Base-by-base conservation (phyloP, 2,113 vertebrate species). In the Balaeniceps rex region DNA sequence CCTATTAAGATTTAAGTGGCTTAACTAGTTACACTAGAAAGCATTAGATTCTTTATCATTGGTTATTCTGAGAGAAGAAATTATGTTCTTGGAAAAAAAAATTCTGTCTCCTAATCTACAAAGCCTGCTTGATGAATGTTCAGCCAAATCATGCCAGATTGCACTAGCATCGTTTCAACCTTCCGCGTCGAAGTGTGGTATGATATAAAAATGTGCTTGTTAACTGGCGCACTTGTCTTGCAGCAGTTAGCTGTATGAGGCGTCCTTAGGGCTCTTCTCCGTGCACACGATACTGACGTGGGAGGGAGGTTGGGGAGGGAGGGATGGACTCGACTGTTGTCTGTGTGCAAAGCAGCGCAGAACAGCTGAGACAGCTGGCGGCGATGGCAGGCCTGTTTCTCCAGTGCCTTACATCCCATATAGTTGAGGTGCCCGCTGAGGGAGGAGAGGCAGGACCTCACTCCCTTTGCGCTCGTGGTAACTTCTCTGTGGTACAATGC, bases 271-370 rank as follows among this genome's bases (percentile, higher is more conserved):
- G 54, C 47, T 64, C 17, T 33, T 18, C 28, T 51, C 36, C 0
- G 1, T 10, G 55, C 38, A 4, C 9, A 2, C n/a, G 9, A 0
- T 14, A 19, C n/a, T 0, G 2, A 4, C 10, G 46, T 6, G 42
- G 33, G 63, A 52, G 51, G 36, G 42, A 40, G 52, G 15, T 8
- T 10, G n/a, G 15, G 64, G 40, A 29, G 34, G 24, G 29, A 21
- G 4, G 25, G 55, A 11, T 3, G 28, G 22, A 28, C 77, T 80
- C 25, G 4, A 4, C 25, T n/a, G 17, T 29, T 54, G 17, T 29
- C 51, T 14, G 23, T 7, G n/a, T 14, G 9, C 26, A 44, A 44
- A 68, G 70, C 54, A 13, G 33, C 8, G 36, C 40, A 12, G 64
- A n/a, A 34, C 21, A 52, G 36, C 66, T 21, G 31, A 29, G 38